Conservation (phyloP, 64 coral and sea anemone species). For the Catalaphyllia jardinei region DNA sequence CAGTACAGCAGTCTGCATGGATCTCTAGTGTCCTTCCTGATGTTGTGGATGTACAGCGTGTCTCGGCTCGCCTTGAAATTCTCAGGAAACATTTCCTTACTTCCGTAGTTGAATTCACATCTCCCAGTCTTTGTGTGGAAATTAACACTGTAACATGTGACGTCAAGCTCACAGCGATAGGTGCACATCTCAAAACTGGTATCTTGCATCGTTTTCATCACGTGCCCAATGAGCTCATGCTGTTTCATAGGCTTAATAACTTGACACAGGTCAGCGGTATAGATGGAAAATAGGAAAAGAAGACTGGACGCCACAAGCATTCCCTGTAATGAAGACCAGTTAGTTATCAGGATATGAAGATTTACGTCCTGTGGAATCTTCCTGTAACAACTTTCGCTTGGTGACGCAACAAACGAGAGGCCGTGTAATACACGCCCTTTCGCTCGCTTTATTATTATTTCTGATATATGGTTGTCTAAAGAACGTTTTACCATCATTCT, state of each 20-base stretch:
- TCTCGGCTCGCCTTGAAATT: constrained; percentile 11
- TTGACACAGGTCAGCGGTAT: constrained; percentile 16
- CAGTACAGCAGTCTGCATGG: constrained; percentile 10
- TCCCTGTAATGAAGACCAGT: neutral
- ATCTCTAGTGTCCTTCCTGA: constrained; percentile 2
- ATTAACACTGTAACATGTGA: constrained; percentile 64
- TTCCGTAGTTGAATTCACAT: constrained; percentile 74
- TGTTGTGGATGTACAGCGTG: constrained; percentile 4
- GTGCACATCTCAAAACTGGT: constrained; percentile 50
- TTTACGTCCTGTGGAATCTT: too few species aligned
- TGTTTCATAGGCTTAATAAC: constrained; percentile 23
- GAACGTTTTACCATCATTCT: too few species aligned
- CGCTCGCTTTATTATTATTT: too few species aligned
- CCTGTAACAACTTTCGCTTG: too few species aligned
- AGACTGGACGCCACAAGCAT: neutral
- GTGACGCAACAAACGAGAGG: too few species aligned
- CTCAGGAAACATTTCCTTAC: constrained; percentile 39
- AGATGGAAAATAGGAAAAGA: neutral
- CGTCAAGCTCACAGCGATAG: constrained; percentile 37
- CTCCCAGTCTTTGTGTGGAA: neutral
- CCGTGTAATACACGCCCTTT: too few species aligned
- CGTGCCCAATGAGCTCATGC: constrained; percentile 23
- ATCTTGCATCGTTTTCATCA: constrained; percentile 7
- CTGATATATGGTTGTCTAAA: too few species aligned
- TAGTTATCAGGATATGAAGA: too few species aligned